A percentile compares a stretch with the other conserved stretches of the same genome.
These are phyloP conservation scores for Eueremaeus valkanovi DNA, from an alignment of 2,888 invertebrate species.

Conservation along the genomic window DNA sequence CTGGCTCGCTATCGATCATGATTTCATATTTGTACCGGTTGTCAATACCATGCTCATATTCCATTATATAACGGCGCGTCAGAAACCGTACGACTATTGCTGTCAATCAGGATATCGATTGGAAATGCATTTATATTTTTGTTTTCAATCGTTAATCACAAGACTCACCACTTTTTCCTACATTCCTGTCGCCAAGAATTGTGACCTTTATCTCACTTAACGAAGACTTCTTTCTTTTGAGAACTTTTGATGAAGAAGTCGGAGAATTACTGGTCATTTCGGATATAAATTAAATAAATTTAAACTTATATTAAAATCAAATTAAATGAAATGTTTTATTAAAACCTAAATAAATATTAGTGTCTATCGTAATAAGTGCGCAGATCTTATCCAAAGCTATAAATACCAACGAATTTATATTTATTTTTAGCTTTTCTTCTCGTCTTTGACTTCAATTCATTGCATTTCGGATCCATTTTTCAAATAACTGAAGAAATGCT, in stretches of 20 bases:
- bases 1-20: constrained; percentile 78
- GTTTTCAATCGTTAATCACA: neutral
- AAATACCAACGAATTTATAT: neutral
- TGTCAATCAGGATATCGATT: too few species aligned
- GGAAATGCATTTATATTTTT: constrained; percentile 8
- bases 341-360: neutral
- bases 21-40: constrained; percentile 86
- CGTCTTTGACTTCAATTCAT: too few species aligned
- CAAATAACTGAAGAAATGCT: too few species aligned
- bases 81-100: constrained; percentile 77
- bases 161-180: constrained; percentile 81
- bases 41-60: constrained; percentile 90
- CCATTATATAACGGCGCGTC: constrained; percentile 88
- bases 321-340: neutral
- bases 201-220: constrained; percentile 85
- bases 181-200: constrained; percentile 80
- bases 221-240: constrained; percentile 82
- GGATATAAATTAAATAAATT: too few species aligned
- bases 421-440: constrained; percentile 18
- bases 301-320: too few species aligned
- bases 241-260: constrained; percentile 62
- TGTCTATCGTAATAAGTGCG: neutral
- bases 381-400: neutral
- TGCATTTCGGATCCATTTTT: too few species aligned
- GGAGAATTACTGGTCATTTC: constrained; percentile 56